phyloP scores from a whole-genome alignment of 2,113 vertebrate genomes.

The Pholis gunnellus region DNA sequence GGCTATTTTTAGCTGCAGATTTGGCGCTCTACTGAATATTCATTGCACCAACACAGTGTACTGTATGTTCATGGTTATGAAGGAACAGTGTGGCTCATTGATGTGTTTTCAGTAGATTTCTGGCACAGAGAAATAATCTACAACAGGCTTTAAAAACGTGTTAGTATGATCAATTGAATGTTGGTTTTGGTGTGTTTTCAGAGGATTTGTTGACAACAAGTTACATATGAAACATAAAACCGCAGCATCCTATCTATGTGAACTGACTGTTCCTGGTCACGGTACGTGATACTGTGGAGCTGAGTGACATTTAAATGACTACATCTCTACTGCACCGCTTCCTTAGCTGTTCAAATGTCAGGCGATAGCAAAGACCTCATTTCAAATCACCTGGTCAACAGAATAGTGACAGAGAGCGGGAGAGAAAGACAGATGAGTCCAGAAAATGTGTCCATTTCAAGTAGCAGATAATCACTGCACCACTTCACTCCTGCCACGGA shows the following conservation, averaged over 20 bases:
- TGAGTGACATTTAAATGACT: conserved; percentile 18
- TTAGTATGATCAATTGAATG: background rate
- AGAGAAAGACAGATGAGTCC: background rate
- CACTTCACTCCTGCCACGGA: conserved; percentile 7
- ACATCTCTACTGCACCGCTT: background rate
- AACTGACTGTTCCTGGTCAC: background rate
- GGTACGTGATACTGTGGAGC: background rate
- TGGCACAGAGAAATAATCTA: background rate
- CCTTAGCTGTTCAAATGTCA: conserved; percentile 6
- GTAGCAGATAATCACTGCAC: conserved; percentile 49
- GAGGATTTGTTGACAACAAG: background rate
- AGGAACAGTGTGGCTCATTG: no score
- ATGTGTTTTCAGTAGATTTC: no score
- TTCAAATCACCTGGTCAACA: conserved; percentile 5
- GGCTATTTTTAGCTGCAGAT: background rate
- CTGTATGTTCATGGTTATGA: no score
- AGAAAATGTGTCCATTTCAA: conserved; percentile 36
- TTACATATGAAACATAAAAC: background rate
- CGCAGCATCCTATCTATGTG: background rate
- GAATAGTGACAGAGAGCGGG: conserved; percentile 3
- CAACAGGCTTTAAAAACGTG: background rate
- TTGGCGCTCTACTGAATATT: no score
- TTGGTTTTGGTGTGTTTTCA: background rate
- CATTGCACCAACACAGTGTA: background rate
- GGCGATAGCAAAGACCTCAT: background rate